A percentile compares a stretch with the other conserved stretches of the same genome.
Conservation (phyloP, 1,140 invertebrate species). For the Reticulitermes speratus region DNA sequence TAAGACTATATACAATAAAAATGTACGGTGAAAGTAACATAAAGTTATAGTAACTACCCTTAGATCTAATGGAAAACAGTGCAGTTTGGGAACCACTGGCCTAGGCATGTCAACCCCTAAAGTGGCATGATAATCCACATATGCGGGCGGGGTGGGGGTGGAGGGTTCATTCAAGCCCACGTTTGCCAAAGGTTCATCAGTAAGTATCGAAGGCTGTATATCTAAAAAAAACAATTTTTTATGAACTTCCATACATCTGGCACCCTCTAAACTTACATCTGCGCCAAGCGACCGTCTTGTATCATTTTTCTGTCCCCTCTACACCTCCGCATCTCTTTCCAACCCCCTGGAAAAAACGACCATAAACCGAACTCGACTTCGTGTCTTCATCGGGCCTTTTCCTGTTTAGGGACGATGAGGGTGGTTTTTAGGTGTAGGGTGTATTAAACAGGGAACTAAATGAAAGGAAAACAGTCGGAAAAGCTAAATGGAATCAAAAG, state of each 20-base stretch:
- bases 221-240: background rate
- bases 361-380: background rate
- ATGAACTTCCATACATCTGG: background rate
- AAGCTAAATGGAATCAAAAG: constrained; percentile 19
- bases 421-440: background rate
- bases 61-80: too few species aligned
- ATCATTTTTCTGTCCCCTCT: background rate
- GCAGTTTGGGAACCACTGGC: too few species aligned
- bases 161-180: background rate
- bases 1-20: too few species aligned
- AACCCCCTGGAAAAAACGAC: background rate
- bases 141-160: background rate
- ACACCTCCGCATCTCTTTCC: background rate
- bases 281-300: background rate
- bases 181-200: background rate
- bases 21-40: too few species aligned
- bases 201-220: background rate
- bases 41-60: too few species aligned
- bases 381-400: background rate
- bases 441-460: background rate
- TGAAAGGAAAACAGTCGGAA: constrained; percentile 6
- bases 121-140: background rate
- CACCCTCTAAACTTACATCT: background rate
- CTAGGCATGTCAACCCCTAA: background rate
- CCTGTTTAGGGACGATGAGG: background rate